Percentiles rank a stretch among this genome's conserved stretches.
Conservation (phyloP, 1,140 invertebrate species). For the Sweltsa coloradensis region DNA sequence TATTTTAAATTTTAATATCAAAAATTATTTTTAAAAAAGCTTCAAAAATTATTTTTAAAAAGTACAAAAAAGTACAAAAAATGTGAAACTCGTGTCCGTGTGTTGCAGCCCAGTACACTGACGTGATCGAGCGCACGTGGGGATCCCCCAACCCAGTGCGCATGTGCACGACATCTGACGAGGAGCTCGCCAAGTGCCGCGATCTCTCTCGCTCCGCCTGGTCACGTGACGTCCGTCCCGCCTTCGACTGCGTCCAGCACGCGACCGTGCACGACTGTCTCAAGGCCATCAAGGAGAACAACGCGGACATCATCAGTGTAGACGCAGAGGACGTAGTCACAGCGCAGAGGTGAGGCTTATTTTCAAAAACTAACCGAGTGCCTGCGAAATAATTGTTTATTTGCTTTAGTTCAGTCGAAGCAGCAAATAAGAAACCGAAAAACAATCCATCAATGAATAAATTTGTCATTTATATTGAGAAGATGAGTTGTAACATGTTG, state of each 20-base stretch:
- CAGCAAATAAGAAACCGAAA: too few relatives aligned
- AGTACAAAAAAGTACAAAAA: too few relatives aligned
- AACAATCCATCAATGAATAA: too few relatives aligned
- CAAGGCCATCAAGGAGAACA: conserved; percentile 42
- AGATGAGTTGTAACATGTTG: too few relatives aligned
- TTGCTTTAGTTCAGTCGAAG: too few relatives aligned
- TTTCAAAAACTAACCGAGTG: too few relatives aligned
- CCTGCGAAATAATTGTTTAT: too few relatives aligned
- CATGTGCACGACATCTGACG: conserved; percentile 47
- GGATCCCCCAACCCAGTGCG: conserved; percentile 39
- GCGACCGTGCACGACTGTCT: conserved; percentile 48
- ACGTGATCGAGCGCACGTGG: conserved; percentile 62
- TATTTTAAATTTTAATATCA: too few relatives aligned
- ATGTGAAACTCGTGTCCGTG: conserved; percentile 5
- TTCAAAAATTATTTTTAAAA: too few relatives aligned
- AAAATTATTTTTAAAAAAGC: too few relatives aligned
- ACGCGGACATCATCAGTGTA: conserved; percentile 48
- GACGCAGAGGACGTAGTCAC: conserved; percentile 43
- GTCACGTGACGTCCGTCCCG: conserved; percentile 57
- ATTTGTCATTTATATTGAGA: too few relatives aligned
- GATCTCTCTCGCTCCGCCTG: conserved; percentile 50
- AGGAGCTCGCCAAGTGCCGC: conserved; percentile 51
- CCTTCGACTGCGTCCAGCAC: conserved; percentile 48
- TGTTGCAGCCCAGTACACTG: conserved; percentile 50
- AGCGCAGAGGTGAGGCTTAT: conserved; percentile 32